phyloP scores from a whole-genome alignment of 2,888 invertebrate genomes.

The Dorcus hopei region DNA sequence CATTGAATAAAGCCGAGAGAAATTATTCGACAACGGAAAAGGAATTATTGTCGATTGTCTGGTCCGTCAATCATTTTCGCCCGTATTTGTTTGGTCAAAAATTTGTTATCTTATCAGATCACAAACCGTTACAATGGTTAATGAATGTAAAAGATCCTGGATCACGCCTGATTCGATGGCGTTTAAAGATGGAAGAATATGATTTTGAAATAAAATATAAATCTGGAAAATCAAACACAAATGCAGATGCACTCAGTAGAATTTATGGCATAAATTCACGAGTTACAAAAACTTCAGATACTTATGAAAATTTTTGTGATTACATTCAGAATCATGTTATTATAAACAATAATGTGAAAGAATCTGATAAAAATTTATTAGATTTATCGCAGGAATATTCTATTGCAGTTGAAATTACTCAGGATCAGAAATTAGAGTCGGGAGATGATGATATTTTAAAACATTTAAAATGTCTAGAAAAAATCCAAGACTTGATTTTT shows the following conservation, averaged over 20 bases:
- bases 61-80: constrained; percentile 37
- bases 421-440: too few relatives aligned
- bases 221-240: constrained; percentile 31
- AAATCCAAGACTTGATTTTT: too few relatives aligned
- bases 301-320: too few relatives aligned
- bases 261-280: background rate
- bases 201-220: constrained; percentile 36
- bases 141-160: constrained; percentile 35
- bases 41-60: constrained; percentile 42
- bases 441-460: too few relatives aligned
- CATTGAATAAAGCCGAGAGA: constrained; percentile 34
- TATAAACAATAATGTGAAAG: too few relatives aligned
- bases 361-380: too few relatives aligned
- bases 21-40: constrained; percentile 42
- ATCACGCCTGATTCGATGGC: constrained; percentile 33
- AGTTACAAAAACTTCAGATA: too few relatives aligned
- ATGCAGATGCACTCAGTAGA: constrained; percentile 34
- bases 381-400: too few relatives aligned
- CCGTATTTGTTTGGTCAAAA: constrained; percentile 41
- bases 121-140: constrained; percentile 38
- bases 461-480: too few relatives aligned
- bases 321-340: too few relatives aligned
- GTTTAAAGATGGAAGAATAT: constrained; percentile 34
- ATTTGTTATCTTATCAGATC: constrained; percentile 40
- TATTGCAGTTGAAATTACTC: too few relatives aligned